Conservation (phyloP, 2,113 vertebrate species). For the Thryonomys swinderianus region DNA sequence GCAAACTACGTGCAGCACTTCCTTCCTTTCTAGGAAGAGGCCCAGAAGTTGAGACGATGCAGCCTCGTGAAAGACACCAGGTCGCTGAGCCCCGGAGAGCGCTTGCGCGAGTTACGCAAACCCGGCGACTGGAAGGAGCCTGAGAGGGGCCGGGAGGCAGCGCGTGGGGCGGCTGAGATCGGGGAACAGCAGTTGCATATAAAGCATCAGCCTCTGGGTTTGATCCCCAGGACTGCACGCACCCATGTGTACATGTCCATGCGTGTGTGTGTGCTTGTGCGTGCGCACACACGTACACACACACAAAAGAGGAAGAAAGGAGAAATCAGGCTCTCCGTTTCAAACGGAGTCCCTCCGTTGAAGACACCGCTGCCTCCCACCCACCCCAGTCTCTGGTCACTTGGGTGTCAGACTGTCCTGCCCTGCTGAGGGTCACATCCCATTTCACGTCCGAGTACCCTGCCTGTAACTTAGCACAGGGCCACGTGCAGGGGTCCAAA, state of each 20-base stretch:
- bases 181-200: neutral
- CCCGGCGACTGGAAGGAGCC: conserved; percentile 4
- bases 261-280: too few relatives aligned
- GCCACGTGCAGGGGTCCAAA: neutral
- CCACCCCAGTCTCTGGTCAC: neutral
- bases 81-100: neutral
- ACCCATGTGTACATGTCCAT: too few relatives aligned
- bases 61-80: neutral
- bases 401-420: neutral
- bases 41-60: neutral
- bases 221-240: neutral
- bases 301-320: neutral
- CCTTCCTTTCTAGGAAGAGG: conserved; percentile 51
- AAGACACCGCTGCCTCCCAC: neutral
- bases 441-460: neutral
- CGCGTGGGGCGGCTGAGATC: too few relatives aligned
- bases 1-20: conserved; percentile 18
- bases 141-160: neutral
- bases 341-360: neutral
- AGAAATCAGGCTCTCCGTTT: neutral
- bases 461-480: neutral
- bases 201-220: neutral
- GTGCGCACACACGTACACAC: neutral
- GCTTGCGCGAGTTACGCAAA: neutral
- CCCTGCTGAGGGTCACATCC: neutral